Evolutionary conservation across 1,140 invertebrate genomes (phyloP).

Genomic region (Drosophila guanche): DNA sequence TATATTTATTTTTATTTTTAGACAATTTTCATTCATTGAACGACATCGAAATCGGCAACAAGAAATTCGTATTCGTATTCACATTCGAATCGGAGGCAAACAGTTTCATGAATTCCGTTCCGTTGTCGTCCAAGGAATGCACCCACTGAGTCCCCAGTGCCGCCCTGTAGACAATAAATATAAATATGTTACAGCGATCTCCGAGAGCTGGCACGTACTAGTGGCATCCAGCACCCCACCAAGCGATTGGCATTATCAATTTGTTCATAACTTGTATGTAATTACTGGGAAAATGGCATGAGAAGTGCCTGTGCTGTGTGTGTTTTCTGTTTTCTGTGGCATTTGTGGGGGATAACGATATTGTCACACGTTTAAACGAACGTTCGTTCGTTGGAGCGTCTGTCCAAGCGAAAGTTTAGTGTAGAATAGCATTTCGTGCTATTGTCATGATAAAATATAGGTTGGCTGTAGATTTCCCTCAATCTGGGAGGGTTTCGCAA

Average conservation of each 20-base stretch:
- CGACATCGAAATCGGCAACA: constrained; percentile 7
- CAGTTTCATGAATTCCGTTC: no score
- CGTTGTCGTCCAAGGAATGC: constrained; percentile 22
- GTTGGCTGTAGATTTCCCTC: not conserved
- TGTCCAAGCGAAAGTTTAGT: constrained; percentile 36
- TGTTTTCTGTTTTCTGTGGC: constrained; percentile 6
- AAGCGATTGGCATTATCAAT: constrained; percentile 42
- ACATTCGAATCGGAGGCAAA: constrained; percentile 6
- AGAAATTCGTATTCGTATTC: constrained; percentile 43
- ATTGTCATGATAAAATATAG: constrained; percentile 27
- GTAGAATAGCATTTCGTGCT: constrained; percentile 22
- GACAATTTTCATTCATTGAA: constrained; percentile 46
- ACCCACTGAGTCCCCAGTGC: not conserved
- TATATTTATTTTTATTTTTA: constrained; percentile 51
- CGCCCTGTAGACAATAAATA: constrained; percentile 26
- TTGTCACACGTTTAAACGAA: constrained; percentile 33
- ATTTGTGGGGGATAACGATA: constrained; percentile 13
- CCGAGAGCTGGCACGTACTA: constrained; percentile 33
- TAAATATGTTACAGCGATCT: constrained; percentile 34
- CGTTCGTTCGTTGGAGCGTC: constrained; percentile 13
- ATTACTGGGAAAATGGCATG: constrained; percentile 18
- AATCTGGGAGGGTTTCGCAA: no score
- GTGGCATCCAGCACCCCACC: not conserved
- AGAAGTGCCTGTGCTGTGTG: constrained; percentile 2
- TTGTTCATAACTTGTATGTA: constrained; percentile 42